Base-by-base conservation (phyloP, 2,888 invertebrate genomes). In the Ornithoptera priamus region DNA sequence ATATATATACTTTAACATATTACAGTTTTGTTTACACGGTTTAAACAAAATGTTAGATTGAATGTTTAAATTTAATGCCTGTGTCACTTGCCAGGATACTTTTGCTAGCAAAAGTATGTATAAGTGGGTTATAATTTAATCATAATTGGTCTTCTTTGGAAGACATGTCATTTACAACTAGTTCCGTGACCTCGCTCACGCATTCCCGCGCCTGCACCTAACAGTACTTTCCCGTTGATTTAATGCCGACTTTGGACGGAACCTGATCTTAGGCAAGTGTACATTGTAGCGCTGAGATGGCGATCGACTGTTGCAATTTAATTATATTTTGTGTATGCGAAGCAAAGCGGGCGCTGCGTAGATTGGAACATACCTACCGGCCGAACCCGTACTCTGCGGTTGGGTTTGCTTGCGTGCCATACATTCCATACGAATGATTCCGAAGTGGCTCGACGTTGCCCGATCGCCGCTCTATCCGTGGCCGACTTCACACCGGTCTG, bases 101-200 rank as follows among this genome's bases (percentile, higher is more conserved):
- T 30, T 20, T 62, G 57, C 30, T 56, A 58, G 42, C 62, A 20
- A 6, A 57, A 57, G 20, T 20, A 57, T 20, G 2, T 57, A 50
- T 70, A 59, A 66, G 62, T 67, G 53, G 59, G 71, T 74, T 75
- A 75, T 83, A 83, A 86, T 85, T 83, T 80, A 79, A 85, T 83
- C 82, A 85, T 80, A 85, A 83, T 84, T 80, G 83, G 86, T 87
- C 85, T 85, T 89, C 86, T 83, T 86, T 84, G 85, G 85, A 87
- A 89, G 87, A 85, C 87, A 87, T 90, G 92, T 70, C 67, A 67
- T 78, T 89, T 88, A 91, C 91, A 89, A 92, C 91, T 92, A 92
- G 92, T 91, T 92, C 90, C 87, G 92, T 92, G 92, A 92, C 92
- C 92, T 92, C 92, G 92, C 92, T 90, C 89, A 92, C 92, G 90